Base-by-base conservation (phyloP, 2,797 vertebrate species). In the Coregonus suidteri region DNA sequence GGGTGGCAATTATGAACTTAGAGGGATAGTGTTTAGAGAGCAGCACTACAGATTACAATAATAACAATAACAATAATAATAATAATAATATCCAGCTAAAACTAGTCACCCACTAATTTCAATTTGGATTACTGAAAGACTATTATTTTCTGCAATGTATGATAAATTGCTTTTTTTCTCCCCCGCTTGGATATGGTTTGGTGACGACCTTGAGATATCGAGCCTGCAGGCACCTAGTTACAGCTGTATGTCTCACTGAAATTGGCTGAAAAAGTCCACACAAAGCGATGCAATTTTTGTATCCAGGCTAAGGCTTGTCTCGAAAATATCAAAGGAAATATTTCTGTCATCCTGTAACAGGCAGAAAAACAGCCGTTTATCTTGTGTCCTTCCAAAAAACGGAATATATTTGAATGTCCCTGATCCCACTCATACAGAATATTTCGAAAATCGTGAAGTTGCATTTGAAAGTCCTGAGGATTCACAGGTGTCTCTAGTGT, bases 1-100 rank as follows among this genome's bases (percentile, higher is more conserved):
- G 71, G 59, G 74, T 83, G 70, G 79, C 77, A 79, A 82, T 87
- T 84, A 78, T 82, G 75, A 83, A 79, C 78, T 75, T 81, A 79
- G 16, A 64, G 18, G 41, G 70, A 34, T 77, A 66, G n/a, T 34
- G 62, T 77, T 82, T 72, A 52, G 80, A 73, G 75, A 84, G 77
- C 80, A 75, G 66, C 25, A n/a, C 78, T 34, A 41, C 41, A 78
- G 80, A 80, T 77, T 75, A 74, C 47, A 37, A 15, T 15, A 15
- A 34, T 34, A 34, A 34, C 3, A 13, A 47, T 47, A 47, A 47
- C 9, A 47, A 47, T 47, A 47, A 47, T 13, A 47, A 47, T 47
- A 9, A 47, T 13, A 47, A 47, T 47, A 47, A 2, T 47, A 16
- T 35, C 64, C 25, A 4, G 56, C 20, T 56, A 35, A 67, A 77